Conservation (phyloP, 2,113 vertebrate species). For the Megaleporinus macrocephalus region DNA sequence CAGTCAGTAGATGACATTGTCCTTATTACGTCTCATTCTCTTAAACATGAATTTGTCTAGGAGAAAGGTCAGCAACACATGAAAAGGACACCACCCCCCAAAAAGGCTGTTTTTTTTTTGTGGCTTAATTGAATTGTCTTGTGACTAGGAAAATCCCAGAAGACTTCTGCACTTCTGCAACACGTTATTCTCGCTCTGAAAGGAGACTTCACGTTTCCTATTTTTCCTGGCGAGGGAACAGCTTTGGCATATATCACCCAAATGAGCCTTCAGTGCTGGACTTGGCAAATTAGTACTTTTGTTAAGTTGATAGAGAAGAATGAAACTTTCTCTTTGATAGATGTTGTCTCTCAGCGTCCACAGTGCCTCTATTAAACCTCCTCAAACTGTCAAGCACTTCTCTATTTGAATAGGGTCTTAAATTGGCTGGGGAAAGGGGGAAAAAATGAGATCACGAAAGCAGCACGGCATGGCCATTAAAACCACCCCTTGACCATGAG, state of each 20-base stretch:
- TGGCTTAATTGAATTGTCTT: constrained; percentile 5
- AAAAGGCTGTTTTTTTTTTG: background rate
- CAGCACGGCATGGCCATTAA: background rate
- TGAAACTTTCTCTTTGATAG: constrained; percentile 30
- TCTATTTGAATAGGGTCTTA: background rate
- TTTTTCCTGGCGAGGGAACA: constrained; percentile 22
- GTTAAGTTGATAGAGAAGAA: background rate
- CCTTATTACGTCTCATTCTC: background rate
- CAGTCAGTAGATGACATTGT: background rate
- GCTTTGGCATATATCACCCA: constrained; percentile 21
- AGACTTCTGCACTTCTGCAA: constrained; percentile 34
- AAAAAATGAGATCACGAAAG: background rate
- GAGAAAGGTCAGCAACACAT: background rate
- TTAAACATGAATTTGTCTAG: too few species aligned
- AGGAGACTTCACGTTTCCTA: constrained; percentile 4
- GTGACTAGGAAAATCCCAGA: constrained; percentile 39
- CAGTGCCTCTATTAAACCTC: constrained; percentile 22
- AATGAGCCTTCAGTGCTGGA: constrained; percentile 8
- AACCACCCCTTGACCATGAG: constrained; percentile 19
- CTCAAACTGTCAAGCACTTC: constrained; percentile 10
- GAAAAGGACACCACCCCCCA: background rate
- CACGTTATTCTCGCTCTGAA: constrained; percentile 25
- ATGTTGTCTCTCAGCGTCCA: background rate
- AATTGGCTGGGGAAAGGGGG: background rate
- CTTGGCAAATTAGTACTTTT: constrained; percentile 1